A percentile compares a stretch with the other conserved stretches of the same genome.
Conservation (phyloP, 2,797 vertebrate species). For the Falco biarmicus region DNA sequence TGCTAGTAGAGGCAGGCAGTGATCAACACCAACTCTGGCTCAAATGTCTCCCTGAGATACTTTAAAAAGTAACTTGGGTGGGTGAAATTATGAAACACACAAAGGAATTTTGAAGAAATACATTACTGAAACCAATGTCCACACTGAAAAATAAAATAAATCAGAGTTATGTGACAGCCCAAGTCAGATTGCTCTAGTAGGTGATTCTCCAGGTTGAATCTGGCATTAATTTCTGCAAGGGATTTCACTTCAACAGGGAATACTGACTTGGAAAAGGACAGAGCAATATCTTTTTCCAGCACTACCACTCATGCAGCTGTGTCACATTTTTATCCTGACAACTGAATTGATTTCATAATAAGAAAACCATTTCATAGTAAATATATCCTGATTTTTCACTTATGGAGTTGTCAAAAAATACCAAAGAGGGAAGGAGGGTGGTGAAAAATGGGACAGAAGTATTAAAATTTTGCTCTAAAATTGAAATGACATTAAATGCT, state of each 20-base stretch:
- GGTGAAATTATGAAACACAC: background rate
- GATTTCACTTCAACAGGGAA: background rate
- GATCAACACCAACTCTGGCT: conserved; percentile 45
- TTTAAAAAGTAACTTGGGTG: background rate
- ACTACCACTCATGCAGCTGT: background rate
- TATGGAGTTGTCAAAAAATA: background rate
- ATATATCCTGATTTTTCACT: background rate
- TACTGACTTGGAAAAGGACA: background rate
- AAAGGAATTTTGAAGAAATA: conserved; percentile 1
- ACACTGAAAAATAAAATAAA: background rate
- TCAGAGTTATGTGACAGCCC: background rate
- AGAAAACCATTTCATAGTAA: background rate
- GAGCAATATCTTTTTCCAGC: background rate
- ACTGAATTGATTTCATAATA: background rate
- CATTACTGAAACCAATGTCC: background rate
- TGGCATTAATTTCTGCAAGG: background rate
- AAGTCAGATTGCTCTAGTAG: background rate
- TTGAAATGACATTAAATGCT: background rate
- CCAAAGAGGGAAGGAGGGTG: background rate
- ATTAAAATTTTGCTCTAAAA: background rate
- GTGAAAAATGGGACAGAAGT: background rate
- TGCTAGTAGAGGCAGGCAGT: conserved; percentile 9
- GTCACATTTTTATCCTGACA: background rate
- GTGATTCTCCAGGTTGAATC: background rate
- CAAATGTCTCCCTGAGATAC: conserved; percentile 27